Conservation (phyloP, 2,888 invertebrate species). For the Aphodius granarius region DNA sequence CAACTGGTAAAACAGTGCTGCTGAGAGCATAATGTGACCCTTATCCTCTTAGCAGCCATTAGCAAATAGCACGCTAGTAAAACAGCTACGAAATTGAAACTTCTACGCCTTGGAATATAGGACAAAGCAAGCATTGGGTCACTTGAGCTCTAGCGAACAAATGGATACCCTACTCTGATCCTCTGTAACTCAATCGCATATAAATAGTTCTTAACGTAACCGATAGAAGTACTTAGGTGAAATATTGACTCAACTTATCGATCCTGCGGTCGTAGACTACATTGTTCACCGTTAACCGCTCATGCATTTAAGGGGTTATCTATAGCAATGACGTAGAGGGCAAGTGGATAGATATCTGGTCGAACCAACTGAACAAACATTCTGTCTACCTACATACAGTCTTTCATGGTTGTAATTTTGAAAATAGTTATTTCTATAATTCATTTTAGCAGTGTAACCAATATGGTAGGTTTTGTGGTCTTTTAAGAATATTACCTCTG, state of each 20-base stretch:
- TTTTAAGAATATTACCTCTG: no score
- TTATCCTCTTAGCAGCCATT: no score
- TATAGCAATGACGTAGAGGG: neutral
- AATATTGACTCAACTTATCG: slow-evolving; percentile 10
- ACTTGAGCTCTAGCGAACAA: neutral
- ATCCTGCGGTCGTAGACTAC: neutral
- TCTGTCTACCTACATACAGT: neutral
- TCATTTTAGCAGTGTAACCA: no score
- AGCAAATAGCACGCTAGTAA: no score
- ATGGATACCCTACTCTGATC: neutral
- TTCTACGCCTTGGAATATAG: neutral
- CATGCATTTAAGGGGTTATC: neutral
- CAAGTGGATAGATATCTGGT: neutral
- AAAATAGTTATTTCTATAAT: no score
- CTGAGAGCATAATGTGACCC: no score
- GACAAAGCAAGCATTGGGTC: neutral
- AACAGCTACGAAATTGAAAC: neutral
- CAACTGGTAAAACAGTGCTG: no score
- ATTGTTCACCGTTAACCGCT: neutral
- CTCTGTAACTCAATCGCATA: slow-evolving; percentile 6
- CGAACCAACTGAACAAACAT: neutral
- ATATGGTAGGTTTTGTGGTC: no score
- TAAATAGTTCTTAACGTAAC: slow-evolving; percentile 11
- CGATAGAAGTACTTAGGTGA: slow-evolving; percentile 3
- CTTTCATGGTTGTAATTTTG: no score